Conservation (phyloP, 2,797 vertebrate species). For the Anableps anableps region DNA sequence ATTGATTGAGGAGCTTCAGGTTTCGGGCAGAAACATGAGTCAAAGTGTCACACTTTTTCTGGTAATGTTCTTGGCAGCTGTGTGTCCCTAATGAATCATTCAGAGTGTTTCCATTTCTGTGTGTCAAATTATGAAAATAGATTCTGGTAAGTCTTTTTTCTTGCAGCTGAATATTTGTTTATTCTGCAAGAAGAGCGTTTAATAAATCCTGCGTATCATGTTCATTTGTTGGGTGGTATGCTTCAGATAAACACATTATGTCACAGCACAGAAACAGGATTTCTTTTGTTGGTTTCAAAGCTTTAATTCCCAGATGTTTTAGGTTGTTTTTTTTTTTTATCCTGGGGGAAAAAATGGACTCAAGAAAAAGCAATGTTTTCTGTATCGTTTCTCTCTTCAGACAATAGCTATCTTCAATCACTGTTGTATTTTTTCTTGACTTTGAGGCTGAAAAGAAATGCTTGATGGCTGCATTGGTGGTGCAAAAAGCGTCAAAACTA, state of each 20-base stretch:
- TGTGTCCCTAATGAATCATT: slow-evolving; percentile 9
- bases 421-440: not conserved
- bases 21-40: slow-evolving; percentile 4
- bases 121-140: slow-evolving; percentile 32
- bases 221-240: not conserved
- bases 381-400: not conserved
- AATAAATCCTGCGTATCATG: not conserved
- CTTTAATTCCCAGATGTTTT: not conserved
- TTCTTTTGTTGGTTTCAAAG: not conserved
- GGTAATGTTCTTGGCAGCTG: not conserved
- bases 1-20: slow-evolving; percentile 6
- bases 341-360: not conserved
- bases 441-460: not conserved
- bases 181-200: not conserved
- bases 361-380: not conserved
- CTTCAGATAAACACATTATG: not conserved
- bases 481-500: not conserved
- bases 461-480: not conserved
- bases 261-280: not conserved
- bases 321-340: not conserved
- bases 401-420: not conserved
- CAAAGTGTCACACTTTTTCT: not conserved
- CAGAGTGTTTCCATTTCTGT: slow-evolving; percentile 3
- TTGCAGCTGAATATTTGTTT: not conserved
- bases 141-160: not conserved